Evolutionary conservation across 2,797 vertebrate species (phyloP), one percentile per base, ranked within the genome.

Genomic region (Poeciliopsis presidionis): DNA sequence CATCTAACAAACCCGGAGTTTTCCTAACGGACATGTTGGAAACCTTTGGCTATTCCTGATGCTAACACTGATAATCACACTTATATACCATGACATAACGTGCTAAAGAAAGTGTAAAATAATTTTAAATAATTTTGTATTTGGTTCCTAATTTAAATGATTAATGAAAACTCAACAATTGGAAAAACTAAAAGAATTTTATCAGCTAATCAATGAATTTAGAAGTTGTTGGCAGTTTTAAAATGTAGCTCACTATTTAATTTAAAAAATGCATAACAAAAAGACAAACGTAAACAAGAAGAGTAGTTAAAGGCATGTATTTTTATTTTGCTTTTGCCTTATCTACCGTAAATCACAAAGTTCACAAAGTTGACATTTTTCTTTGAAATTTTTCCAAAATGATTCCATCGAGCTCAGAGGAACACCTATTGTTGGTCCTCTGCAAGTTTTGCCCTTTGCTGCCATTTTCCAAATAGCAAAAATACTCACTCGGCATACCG

Each of bases 381-480:
- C 51, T 49, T 13, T 51, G 47, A 28, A 5, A 53, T 74, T 67
- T 41, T 59, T 46, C 45, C 69, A 71, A 6, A 43, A 28, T n/a
- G 30, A 49, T 13, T 65, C 71, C 73, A 25, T 28, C 33, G 76
- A 47, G 78, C 74, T 81, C 71, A 65, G 70, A 81, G 74, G 55
- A 88, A 88, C 84, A 90, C 82, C 74, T 81, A 79, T 70, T 79
- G 74, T 51, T 74, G 25, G 7, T 81, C 74, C 78, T 5, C 11
- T 25, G 3, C 33, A 87, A 75, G 82, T 82, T 76, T 87, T 91
- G 87, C 86, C 90, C 86, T 91, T 91, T 91, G 76, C 86, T 88
- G 89, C 90, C 89, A 91, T 90, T 91, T 91, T 39, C 69, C 61
- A 91, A 91, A 92, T 83, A 86, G 81, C 83, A 90, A 86, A 89